Base-by-base conservation (phyloP, 2,797 vertebrate species). In the Apogon talboti region DNA sequence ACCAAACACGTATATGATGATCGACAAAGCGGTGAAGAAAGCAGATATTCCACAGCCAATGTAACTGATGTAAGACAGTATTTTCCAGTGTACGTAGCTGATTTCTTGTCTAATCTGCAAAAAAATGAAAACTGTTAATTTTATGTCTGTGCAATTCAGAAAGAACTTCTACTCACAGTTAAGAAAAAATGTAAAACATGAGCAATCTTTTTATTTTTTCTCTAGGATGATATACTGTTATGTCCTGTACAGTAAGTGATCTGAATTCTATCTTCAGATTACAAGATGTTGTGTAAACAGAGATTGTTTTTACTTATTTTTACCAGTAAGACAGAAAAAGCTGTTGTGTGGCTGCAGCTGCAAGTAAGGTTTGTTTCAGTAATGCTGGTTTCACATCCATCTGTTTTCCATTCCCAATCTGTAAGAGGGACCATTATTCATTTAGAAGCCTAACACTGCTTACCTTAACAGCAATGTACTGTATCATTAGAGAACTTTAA, bases 301-400 rank as follows among this genome's bases (percentile, higher is more conserved):
- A n/a, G n/a, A n/a, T n/a, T n/a, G n/a, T n/a, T 38, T 12, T 0
- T 19, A 37, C 33, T n/a, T 53, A 1, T 51, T 6, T 35, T 80
- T 74, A 94, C 93, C 87, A 94, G 13, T 10, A 93, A 76, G 41
- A 94, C 79, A 1, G 92, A 84, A 43, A 94, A 94, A 0, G 92
- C 78, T 10, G 92, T 94, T 3, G 88, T 13, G 14, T 93, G 93
- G 55, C 81, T 0, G 66, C 89, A 93, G 14, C 1, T 4, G 46
- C 93, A 94, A 0, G 5, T 58, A 13, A 91, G 33, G 18, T 57
- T 2, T 3, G 4, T 6, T 2, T 0, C 0, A 1, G 1, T 10
- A 0, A 18, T 45, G 1, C 0, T 11, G 7, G 68, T 88, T 24
- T 66, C 3, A 59, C 87, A 91, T 37, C 88, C 91, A 15, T 84